Evolutionary conservation across 2,797 vertebrate genomes (phyloP).

Genomic region (Gobionotothen gibberifrons): DNA sequence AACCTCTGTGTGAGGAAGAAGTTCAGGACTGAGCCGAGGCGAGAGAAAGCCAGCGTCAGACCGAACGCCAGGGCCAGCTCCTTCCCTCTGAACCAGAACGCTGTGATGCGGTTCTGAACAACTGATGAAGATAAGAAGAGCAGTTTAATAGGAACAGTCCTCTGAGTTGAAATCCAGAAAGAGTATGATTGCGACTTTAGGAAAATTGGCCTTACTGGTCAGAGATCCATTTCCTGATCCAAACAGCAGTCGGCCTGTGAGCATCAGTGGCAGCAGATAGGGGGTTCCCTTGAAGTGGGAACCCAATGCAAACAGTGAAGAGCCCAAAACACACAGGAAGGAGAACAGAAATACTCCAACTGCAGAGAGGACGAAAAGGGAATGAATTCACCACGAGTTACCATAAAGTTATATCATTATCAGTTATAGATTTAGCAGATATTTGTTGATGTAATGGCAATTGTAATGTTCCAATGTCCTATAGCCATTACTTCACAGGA

Average conservation of each 20-base stretch:
- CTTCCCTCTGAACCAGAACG: conserved; percentile 91
- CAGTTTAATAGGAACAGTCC: neutral
- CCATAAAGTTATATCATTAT: no score
- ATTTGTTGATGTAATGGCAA: no score
- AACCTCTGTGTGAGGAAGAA: conserved; percentile 89
- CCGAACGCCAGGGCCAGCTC: conserved; percentile 88
- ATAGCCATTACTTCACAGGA: no score
- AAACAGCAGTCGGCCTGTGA: conserved; percentile 87
- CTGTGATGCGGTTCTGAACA: conserved; percentile 88
- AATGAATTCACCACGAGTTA: neutral
- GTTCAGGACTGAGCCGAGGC: conserved; percentile 87
- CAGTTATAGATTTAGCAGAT: no score
- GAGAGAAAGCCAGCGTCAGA: conserved; percentile 86
- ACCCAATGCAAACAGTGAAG: conserved; percentile 86
- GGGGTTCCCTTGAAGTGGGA: conserved; percentile 87
- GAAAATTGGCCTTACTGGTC: conserved; percentile 77
- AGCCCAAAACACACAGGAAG: conserved; percentile 87
- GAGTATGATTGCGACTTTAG: neutral
- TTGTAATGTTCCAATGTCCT: no score
- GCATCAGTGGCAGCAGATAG: conserved; percentile 88
- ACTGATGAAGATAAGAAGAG: conserved; percentile 64
- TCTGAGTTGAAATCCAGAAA: rapidly evolving
- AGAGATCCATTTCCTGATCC: conserved; percentile 89
- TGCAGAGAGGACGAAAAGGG: conserved; percentile 52
- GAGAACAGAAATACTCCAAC: conserved; percentile 90